Conservation (phyloP, 2,888 invertebrate species). For the Ectobius pallidus region DNA sequence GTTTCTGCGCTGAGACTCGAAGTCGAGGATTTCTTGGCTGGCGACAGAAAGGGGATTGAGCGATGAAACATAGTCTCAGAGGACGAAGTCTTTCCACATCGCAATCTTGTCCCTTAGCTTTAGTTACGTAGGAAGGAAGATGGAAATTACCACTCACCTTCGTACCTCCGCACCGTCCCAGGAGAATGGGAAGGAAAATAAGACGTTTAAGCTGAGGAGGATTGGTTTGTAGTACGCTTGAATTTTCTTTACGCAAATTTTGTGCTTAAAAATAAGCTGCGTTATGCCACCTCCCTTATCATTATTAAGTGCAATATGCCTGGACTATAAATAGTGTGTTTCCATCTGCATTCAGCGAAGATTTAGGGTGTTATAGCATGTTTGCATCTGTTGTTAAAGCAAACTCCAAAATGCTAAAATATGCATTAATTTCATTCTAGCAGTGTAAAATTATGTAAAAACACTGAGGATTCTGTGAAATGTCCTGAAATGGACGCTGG, state of each 20-base stretch:
- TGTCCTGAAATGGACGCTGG: no score
- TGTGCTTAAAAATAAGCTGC: background rate
- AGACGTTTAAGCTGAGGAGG: background rate
- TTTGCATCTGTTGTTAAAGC: background rate
- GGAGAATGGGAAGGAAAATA: background rate
- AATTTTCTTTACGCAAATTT: background rate
- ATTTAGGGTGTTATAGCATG: background rate
- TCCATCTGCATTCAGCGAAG: background rate
- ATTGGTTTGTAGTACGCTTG: background rate
- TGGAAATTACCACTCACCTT: constrained; percentile 10
- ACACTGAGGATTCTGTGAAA: no score
- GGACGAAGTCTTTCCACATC: background rate
- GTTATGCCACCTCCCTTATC: background rate
- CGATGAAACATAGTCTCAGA: background rate
- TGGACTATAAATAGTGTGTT: no score
- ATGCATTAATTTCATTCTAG: no score
- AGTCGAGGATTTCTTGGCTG: constrained; percentile 18
- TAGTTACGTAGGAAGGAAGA: background rate
- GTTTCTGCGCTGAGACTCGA: constrained; percentile 10
- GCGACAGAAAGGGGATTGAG: background rate
- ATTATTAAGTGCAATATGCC: background rate
- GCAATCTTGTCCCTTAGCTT: constrained; percentile 9
- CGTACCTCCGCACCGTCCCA: background rate
- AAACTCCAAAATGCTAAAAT: background rate
- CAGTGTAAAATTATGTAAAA: no score